Conservation (phyloP, 2,113 vertebrate species). For the Arizona elegans region DNA sequence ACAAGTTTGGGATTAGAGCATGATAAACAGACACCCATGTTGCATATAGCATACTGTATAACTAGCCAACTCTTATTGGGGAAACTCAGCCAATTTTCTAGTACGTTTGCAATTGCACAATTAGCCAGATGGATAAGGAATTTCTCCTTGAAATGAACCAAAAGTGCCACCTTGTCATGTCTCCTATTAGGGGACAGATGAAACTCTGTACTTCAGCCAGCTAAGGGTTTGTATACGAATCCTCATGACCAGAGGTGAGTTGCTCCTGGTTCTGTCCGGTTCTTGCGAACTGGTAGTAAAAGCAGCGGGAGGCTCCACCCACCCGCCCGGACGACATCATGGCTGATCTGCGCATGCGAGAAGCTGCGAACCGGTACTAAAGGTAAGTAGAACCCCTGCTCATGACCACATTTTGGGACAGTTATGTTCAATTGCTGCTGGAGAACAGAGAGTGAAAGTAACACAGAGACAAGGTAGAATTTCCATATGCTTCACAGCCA, state of each 20-base stretch:
- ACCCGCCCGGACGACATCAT: too few species aligned
- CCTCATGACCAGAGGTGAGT: neutral
- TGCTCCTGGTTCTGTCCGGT: too few species aligned
- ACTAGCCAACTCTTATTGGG: slow-evolving; percentile 21
- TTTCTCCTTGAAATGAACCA: slow-evolving; percentile 3
- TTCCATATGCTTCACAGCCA: neutral
- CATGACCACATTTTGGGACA: fast-evolving
- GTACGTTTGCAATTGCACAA: fast-evolving
- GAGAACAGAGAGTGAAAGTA: neutral
- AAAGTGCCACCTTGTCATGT: neutral
- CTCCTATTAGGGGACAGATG: neutral
- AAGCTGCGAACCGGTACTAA: too few species aligned
- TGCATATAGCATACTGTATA: neutral
- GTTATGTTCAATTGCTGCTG: neutral
- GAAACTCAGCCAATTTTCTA: neutral
- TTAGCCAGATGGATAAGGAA: neutral
- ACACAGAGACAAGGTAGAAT: neutral
- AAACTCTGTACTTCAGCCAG: neutral
- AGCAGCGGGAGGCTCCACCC: too few species aligned
- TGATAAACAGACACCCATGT: neutral
- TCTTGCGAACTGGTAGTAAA: too few species aligned
- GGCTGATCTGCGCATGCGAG: too few species aligned
- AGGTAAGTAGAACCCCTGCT: neutral
- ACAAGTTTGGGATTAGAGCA: slow-evolving; percentile 1
- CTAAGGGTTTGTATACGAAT: neutral